A percentile compares a stretch with the other conserved stretches of the same genome.
phyloP scores from a whole-genome alignment of 2,797 vertebrate genomes.

The Typhlichthys subterraneus region DNA sequence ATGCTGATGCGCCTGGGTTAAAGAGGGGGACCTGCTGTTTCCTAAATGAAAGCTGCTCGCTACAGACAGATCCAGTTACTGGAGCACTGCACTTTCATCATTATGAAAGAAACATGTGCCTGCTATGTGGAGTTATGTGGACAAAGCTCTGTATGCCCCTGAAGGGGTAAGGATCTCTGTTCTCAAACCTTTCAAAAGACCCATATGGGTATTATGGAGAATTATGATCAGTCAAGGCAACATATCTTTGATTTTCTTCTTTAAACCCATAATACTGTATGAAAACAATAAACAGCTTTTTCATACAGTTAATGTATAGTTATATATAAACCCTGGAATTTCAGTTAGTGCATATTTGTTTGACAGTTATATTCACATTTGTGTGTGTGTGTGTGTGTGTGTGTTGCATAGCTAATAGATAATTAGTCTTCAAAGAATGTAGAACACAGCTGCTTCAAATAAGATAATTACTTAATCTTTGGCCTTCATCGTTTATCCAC shows the following conservation, averaged over 20 bases:
- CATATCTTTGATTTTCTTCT: slow-evolving; percentile 3
- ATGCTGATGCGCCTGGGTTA: slow-evolving; percentile 73
- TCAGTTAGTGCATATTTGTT: not conserved
- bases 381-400: slow-evolving; percentile 29
- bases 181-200: slow-evolving; percentile 30
- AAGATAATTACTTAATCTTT: slow-evolving; percentile 32
- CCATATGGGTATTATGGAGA: slow-evolving; percentile 23
- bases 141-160: slow-evolving; percentile 38
- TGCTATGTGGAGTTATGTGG: slow-evolving; percentile 53
- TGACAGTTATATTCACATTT: not conserved
- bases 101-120: slow-evolving; percentile 83
- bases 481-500: slow-evolving; percentile 28
- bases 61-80: slow-evolving; percentile 82
- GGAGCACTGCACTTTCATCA: slow-evolving; percentile 78
- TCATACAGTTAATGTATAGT: no score
- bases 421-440: slow-evolving; percentile 31
- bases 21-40: slow-evolving; percentile 79
- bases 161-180: slow-evolving; percentile 14
- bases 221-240: slow-evolving; percentile 9
- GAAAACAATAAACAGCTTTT: no score
- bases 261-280: not conserved
- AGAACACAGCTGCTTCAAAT: slow-evolving; percentile 20
- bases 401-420: slow-evolving; percentile 25
- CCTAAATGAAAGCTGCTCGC: slow-evolving; percentile 77
- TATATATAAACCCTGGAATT: no score